phyloP scores from a whole-genome alignment of 2,888 invertebrate genomes.

The Cheilosia grossa region DNA sequence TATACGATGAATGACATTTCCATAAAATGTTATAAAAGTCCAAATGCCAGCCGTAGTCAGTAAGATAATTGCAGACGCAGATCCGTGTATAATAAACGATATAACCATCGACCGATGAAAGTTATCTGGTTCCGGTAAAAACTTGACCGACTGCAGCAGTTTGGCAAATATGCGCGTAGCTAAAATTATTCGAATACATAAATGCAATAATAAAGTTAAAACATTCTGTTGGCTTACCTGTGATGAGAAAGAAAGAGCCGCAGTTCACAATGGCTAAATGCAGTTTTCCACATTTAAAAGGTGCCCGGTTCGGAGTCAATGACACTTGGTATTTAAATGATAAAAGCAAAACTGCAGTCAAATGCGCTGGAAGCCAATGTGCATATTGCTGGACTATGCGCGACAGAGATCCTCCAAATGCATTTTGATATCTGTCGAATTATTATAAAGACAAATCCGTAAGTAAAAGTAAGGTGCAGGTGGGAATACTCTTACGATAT shows the following conservation, averaged over 20 bases:
- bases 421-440: conserved; percentile 82
- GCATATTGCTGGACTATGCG: conserved; percentile 88
- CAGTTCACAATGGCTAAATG: conserved; percentile 86
- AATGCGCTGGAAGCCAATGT: conserved; percentile 87
- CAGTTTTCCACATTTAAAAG: conserved; percentile 84
- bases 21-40: conserved; percentile 86
- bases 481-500: conserved; percentile 84
- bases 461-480: neutral
- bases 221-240: conserved; percentile 76
- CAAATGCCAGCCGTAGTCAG: conserved; percentile 85
- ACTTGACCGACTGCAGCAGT: conserved; percentile 65
- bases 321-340: conserved; percentile 85
- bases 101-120: conserved; percentile 82
- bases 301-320: conserved; percentile 79
- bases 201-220: neutral
- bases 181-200: conserved; percentile 29
- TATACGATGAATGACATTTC: conserved; percentile 88
- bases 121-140: conserved; percentile 76
- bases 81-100: conserved; percentile 86
- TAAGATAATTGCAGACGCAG: conserved; percentile 86
- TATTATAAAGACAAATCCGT: neutral
- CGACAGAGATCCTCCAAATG: conserved; percentile 85
- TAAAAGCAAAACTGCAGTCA: conserved; percentile 87
- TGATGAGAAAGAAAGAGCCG: conserved; percentile 82
- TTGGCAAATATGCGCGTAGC: conserved; percentile 76